phyloP scores from a whole-genome alignment of 2,113 vertebrate genomes.

The Octodon degus region DNA sequence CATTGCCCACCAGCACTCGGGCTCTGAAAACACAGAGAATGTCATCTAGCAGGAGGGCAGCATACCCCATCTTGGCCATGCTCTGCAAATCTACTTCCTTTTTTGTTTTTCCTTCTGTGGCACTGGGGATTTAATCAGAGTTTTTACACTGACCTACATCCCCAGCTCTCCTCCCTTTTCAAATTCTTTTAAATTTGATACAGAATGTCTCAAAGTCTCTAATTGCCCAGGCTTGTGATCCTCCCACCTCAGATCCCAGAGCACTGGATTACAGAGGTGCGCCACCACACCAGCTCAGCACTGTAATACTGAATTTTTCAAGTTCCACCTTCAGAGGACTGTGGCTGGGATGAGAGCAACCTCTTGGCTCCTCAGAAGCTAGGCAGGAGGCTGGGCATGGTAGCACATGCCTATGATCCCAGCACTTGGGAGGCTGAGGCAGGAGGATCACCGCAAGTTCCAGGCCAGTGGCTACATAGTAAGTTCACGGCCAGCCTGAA shows the following conservation, averaged over 20 bases:
- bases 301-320: background rate
- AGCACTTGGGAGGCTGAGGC: background rate
- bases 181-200: background rate
- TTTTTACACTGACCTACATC: background rate
- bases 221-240: background rate
- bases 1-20: background rate
- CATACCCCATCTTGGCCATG: background rate
- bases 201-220: background rate
- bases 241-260: background rate
- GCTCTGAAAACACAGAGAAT: background rate
- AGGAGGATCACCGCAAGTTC: background rate
- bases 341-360: background rate
- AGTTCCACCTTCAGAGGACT: constrained; percentile 19
- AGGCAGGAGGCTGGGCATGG: background rate
- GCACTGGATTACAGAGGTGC: background rate
- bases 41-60: background rate
- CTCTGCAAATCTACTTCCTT: background rate
- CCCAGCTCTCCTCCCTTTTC: background rate
- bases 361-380: background rate
- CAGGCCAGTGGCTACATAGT: background rate
- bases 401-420: background rate
- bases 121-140: background rate
- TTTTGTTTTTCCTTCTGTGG: no score
- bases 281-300: background rate
- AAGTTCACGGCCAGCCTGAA: background rate